Evolutionary conservation across 1,140 invertebrate species (phyloP), one percentile per base, ranked within the genome.

Genomic region (Harpegnathos saltator): DNA sequence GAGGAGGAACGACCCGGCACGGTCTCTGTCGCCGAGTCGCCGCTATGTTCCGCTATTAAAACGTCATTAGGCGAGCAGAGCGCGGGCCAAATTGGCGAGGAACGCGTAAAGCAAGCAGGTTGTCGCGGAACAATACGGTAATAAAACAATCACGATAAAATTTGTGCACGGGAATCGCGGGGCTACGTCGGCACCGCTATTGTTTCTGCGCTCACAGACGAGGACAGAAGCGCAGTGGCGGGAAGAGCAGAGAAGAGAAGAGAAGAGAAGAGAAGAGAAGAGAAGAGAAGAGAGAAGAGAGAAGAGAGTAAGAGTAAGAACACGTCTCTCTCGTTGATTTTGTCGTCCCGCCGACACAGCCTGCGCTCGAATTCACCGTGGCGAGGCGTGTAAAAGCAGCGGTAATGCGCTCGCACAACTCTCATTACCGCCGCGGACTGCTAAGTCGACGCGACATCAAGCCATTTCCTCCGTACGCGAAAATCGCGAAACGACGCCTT

Each of bases 141-240:
- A 58, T 69, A 52, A 80, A 69, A 69, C 33, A 29, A 80, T 80
- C 14, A 17, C 9, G 75, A 69, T 80, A 58, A 58, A 69, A 59
- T 80, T 80, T 80, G 33, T 65, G 59, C 63, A 80, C 33, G 58
- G 17, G 12, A 52, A 77, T 44, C 44, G 33, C 69, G 33, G 12
- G 1, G 29, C 29, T 33, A 5, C 29, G 62, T 17, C 22, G 26
- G 3, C 38, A 11, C 38, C 9, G 38, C 52, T 44, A 66, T 77
- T 66, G 74, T 66, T 29, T 80, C 75, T 29, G 3, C 26, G 4
- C n/a, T 62, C 7, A 44, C 38, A 19, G 29, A 44, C 4, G 38
- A 9, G 38, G 7, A 44, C 33, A 11, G 38, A 11, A 44, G 11
- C 4, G 0, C 0, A 44, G 7, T 7, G 38, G 11, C 4, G 38